Conservation (phyloP, 2,888 invertebrate species). For the Campopleginae sp. region DNA sequence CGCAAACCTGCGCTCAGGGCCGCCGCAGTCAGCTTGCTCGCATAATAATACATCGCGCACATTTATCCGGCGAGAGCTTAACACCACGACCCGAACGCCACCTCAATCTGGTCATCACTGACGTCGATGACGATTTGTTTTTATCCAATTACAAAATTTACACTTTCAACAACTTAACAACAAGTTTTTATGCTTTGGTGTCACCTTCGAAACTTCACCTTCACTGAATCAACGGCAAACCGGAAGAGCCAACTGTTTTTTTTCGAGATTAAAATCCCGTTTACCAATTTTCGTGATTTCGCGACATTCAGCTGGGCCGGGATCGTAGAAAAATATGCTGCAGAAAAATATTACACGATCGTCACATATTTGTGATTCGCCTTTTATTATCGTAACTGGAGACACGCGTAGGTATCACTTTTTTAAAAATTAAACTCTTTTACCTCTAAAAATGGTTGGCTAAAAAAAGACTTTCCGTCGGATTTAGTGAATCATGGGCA, state of each 20-base stretch:
- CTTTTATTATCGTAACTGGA: not conserved
- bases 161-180: slow-evolving; percentile 49
- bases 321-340: slow-evolving; percentile 19
- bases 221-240: not conserved
- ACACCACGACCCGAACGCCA: slow-evolving; percentile 82
- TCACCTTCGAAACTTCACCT: slow-evolving; percentile 3
- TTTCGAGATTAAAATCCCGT: not conserved
- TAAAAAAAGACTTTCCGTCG: not conserved
- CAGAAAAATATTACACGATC: slow-evolving; percentile 28
- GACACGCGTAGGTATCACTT: not conserved
- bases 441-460: not conserved
- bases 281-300: not conserved
- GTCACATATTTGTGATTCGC: not conserved
- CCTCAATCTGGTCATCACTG: slow-evolving; percentile 83
- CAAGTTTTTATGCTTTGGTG: slow-evolving; percentile 17
- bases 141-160: slow-evolving; percentile 68
- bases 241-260: not conserved
- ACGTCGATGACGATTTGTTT: slow-evolving; percentile 74
- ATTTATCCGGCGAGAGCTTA: slow-evolving; percentile 83
- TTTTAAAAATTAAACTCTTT: not conserved
- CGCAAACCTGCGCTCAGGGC: slow-evolving; percentile 87
- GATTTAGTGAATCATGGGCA: not conserved
- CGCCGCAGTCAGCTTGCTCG: slow-evolving; percentile 88
- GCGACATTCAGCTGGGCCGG: not conserved
- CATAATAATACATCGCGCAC: slow-evolving; percentile 90